Percentiles rank a stretch among this genome's conserved stretches.
phyloP scores from a whole-genome alignment of 2,797 vertebrate genomes.

The Mormyrops boulengeri region DNA sequence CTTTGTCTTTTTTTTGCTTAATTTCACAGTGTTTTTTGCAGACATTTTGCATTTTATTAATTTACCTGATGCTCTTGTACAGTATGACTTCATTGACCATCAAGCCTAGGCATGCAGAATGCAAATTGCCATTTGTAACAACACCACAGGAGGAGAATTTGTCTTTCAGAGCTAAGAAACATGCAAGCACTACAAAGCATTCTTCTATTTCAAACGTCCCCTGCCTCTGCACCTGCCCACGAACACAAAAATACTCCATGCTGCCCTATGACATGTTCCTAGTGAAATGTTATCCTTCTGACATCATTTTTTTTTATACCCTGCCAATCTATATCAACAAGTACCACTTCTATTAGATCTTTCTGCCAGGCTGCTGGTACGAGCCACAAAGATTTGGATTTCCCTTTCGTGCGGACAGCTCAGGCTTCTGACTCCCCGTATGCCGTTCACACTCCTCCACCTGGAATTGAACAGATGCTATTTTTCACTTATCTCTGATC shows the following conservation, averaged over 20 bases:
- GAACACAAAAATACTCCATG: not conserved
- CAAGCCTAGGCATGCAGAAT: not conserved
- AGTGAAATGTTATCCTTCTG: not conserved
- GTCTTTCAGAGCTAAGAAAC: not conserved
- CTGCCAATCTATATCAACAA: not conserved
- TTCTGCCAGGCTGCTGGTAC: not conserved
- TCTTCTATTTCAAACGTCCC: not conserved
- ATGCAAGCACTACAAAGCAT: not conserved
- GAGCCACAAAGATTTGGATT: not conserved
- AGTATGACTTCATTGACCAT: not conserved
- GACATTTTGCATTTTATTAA: not conserved
- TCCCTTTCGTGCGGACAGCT: not conserved
- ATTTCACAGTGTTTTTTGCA: not conserved
- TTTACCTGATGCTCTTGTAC: not conserved
- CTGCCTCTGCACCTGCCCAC: not conserved
- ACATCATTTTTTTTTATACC: not conserved
- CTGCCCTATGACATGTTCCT: not conserved
- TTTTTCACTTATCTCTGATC: not conserved
- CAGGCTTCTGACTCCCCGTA: not conserved
- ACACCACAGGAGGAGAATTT: not conserved
- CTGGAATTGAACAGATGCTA: not conserved
- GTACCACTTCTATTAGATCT: not conserved
- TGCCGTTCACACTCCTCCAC: not conserved
- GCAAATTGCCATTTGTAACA: not conserved
- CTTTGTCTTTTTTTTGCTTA: not conserved